Evolutionary conservation across 2,797 vertebrate genomes (phyloP).

Genomic region (Peromyscus attwateri): DNA sequence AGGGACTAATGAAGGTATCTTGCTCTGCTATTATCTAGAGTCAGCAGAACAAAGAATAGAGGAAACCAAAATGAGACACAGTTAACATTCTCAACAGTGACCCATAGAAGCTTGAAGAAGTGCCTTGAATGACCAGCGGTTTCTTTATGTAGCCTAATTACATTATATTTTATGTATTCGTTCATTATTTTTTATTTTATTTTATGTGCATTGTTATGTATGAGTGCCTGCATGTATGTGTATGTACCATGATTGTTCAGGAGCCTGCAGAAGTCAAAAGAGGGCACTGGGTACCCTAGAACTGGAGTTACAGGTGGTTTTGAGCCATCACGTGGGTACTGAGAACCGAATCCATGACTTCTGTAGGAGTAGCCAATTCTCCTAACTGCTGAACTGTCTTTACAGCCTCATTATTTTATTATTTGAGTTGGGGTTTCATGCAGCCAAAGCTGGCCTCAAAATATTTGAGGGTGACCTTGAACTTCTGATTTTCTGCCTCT

Average conservation of each 20-base stretch:
- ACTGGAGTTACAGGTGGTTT: background rate
- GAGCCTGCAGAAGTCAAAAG: background rate
- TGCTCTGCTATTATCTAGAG: constrained; percentile 32
- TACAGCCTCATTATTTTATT: background rate
- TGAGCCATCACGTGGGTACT: background rate
- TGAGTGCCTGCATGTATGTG: background rate
- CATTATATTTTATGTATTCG: background rate
- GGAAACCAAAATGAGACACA: background rate
- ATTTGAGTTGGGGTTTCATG: too few species aligned
- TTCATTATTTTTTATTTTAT: background rate
- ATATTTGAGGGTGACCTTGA: background rate
- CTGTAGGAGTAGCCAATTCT: background rate
- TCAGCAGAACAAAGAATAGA: background rate
- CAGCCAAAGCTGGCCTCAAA: background rate
- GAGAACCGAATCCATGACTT: background rate
- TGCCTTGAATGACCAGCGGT: background rate
- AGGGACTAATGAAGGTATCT: constrained; percentile 21
- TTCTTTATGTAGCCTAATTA: background rate
- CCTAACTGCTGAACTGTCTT: background rate
- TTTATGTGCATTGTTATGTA: background rate
- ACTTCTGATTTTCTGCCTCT: background rate
- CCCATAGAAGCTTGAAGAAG: background rate
- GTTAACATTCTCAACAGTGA: background rate
- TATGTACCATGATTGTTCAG: too few species aligned
- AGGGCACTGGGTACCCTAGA: background rate